These are phyloP conservation scores for Acipenser transmontanus DNA, from an alignment of 2,797 vertebrate species.

Conservation along the genomic window DNA sequence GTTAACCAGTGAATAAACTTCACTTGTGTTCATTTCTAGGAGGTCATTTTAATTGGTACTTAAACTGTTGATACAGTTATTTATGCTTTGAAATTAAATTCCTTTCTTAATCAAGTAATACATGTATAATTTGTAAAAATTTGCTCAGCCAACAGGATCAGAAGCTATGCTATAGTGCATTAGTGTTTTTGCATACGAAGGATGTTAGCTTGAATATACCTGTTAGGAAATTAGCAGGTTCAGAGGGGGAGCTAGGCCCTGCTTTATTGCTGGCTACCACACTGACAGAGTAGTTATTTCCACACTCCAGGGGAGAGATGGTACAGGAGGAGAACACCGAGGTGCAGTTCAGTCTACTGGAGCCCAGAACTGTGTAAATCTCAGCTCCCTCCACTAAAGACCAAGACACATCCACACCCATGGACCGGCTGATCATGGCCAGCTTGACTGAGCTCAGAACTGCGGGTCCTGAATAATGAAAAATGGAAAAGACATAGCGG, in stretches of 20 bases:
- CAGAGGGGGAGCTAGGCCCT: constrained; percentile 64
- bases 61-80: too few relatives aligned
- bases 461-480: constrained; percentile 55
- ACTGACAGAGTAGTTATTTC: constrained; percentile 58
- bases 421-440: constrained; percentile 38
- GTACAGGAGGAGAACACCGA: constrained; percentile 54
- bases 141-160: too few relatives aligned
- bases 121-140: too few relatives aligned
- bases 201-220: constrained; percentile 42
- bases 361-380: constrained; percentile 55
- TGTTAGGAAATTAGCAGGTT: constrained; percentile 53
- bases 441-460: constrained; percentile 55
- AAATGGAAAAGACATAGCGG: too few relatives aligned
- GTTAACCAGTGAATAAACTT: too few relatives aligned
- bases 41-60: too few relatives aligned
- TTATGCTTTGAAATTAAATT: too few relatives aligned
- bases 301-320: constrained; percentile 59
- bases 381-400: constrained; percentile 46
- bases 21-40: too few relatives aligned
- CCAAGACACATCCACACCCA: constrained; percentile 63
- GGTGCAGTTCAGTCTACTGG: constrained; percentile 52
- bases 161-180: too few relatives aligned
- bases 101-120: too few relatives aligned
- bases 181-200: too few relatives aligned
- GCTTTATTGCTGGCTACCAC: constrained; percentile 68